phyloP scores from a whole-genome alignment of 2,888 invertebrate species.

The Ernsta delagoae region DNA sequence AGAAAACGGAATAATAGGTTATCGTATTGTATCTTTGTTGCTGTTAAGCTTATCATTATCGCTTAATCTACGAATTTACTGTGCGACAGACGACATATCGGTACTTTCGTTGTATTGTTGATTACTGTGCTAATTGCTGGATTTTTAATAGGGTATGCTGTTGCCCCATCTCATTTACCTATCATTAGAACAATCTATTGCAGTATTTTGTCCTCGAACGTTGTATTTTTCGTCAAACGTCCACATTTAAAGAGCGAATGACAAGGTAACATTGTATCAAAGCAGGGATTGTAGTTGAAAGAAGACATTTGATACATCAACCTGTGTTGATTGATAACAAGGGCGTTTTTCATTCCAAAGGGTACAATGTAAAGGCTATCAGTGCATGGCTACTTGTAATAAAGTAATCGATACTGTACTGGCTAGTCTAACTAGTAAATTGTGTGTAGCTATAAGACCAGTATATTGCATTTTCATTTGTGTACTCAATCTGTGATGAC shows the following conservation, averaged over 20 bases:
- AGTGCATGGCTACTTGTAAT: background rate
- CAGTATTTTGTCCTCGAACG: no score
- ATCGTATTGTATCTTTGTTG: background rate
- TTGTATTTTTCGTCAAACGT: no score
- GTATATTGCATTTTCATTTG: no score
- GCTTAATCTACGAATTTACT: background rate
- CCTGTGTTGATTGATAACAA: background rate
- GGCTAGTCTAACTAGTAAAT: background rate
- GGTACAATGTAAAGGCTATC: conserved; percentile 11
- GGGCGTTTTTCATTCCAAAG: conserved; percentile 10
- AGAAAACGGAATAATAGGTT: conserved; percentile 10
- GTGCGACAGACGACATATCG: no score
- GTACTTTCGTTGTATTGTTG: no score
- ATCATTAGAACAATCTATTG: no score
- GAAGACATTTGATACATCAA: background rate
- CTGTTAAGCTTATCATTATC: background rate
- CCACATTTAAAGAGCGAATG: background rate
- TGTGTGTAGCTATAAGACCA: no score
- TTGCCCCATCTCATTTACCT: no score
- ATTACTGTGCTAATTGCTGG: no score
- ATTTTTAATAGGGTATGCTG: background rate
- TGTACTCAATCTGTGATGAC: no score
- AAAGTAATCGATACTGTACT: conserved; percentile 9
- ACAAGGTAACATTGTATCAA: background rate
- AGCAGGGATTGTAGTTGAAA: background rate